Base-by-base conservation (phyloP, 2,797 vertebrate genomes). In the Tangara arthus region DNA sequence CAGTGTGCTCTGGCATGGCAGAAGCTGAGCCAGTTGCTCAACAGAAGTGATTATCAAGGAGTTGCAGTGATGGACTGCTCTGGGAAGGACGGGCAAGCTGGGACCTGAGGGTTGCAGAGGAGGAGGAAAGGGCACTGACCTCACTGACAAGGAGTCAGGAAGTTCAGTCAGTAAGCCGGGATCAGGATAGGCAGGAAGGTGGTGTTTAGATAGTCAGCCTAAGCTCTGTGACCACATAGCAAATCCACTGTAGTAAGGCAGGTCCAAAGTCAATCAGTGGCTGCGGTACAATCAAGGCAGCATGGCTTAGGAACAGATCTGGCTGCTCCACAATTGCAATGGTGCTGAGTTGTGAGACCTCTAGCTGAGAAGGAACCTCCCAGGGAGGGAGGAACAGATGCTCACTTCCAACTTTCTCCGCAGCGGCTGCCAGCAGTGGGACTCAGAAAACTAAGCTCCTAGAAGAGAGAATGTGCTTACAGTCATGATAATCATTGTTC, bases 21-120 rank as follows among this genome's bases (percentile, higher is more conserved):
- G 52, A 66, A 63, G 20, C 2, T 0, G 3, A 65, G 28, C 20
- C n/a, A 32, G 55, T 3, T 27, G 10, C n/a, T 65, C n/a, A 56
- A 3, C 5, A 84, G 57, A 59, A 75, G 27, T 3, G 35, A 12
- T 32, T 55, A 5, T 9, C 26, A 35, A 37, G 21, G 49, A 42
- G 14, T 4, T 3, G 2, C 32, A 47, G 15, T 5, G 15, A 35
- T 4, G 6, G 28, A 56, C 8, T 56, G 34, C 26, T 76, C 60
- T 20, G 34, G 34, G 32, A 69, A 56, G 17, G n/a, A 47, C 27
- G 20, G 28, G 5, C 37, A 77, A 26, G 26, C 23, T 87, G 61
- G 23, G 23, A 53, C 28, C 14, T 69, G 35, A 78, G n/a, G 12
- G 11, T 20, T 75, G 11, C 53, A 70, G 42, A 86, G 37, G 21